Evolutionary conservation across 1,140 invertebrate genomes (phyloP), one percentile per base, ranked within the genome.

Genomic region (Parapsyche elsis): DNA sequence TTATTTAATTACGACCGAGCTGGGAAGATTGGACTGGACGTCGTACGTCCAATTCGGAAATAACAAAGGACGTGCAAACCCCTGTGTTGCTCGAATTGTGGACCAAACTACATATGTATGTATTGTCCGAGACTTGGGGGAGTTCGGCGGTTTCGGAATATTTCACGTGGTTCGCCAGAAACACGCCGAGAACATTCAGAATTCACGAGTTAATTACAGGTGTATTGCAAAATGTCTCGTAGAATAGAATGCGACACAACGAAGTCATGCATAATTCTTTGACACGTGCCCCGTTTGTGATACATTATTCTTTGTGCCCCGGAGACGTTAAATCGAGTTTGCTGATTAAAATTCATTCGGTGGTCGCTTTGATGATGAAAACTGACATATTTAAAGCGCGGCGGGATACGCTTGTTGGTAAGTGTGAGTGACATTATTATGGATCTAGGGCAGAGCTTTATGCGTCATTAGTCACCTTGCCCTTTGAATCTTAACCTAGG

Each of bases 1-100:
- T 53, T 80, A 73, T 80, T 80, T 80, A 73, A 80, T 80, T 74
- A 74, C 49, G 26, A 38, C 57, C 30, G 61, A 67, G 61, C 10
- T 21, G n/a, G n/a, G 1, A 67, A 67, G 24, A 23, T 26, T 67
- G 10, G 16, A 23, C 61, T 2, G 19, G 61, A 21, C 24, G 19
- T 7, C 10, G 61, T 57, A 1, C 53, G 53, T 2, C 9, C 61
- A 67, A 12, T 53, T 53, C 16, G 49, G 16, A 53, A 53, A 10
- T 57, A 67, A 23, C 19, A 67, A 67, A 67, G 21, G 21, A 23
- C 4, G 19, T 7, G 24, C 14, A 21, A 67, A 1, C 19, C 30
- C 30, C 30, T 38, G 1, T 38, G 30, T 38, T 38, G 7, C 30
- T 7, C 30, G 7, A 4, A 38, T 38, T 38, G 7, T 38, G n/a